Evolutionary conservation across 2,888 invertebrate species (phyloP).

Genomic region (Tridacna crocea): DNA sequence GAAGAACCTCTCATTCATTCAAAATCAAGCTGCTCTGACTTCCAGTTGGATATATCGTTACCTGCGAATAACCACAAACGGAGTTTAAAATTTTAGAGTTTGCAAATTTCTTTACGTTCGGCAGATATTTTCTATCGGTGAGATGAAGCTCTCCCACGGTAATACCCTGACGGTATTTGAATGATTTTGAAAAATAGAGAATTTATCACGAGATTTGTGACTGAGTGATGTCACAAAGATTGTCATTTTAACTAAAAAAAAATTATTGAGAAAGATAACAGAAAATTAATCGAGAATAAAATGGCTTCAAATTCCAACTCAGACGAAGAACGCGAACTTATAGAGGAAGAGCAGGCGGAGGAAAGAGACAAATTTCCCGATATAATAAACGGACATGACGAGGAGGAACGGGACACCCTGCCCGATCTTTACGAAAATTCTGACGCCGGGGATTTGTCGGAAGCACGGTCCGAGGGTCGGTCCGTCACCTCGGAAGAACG

Average conservation of each 20-base stretch:
- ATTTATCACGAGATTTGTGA: neutral
- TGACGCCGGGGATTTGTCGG: conserved; percentile 53
- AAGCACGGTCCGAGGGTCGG: conserved; percentile 54
- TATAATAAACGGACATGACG: conserved; percentile 30
- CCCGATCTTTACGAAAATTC: conserved; percentile 56
- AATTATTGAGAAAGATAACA: neutral
- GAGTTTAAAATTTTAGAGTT: neutral
- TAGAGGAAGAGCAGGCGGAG: conserved; percentile 24
- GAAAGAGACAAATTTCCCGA: conserved; percentile 30
- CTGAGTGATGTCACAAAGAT: neutral
- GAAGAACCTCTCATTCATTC: conserved; percentile 52
- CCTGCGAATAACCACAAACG: neutral
- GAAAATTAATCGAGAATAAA: conserved; percentile 8
- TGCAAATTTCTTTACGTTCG: no score
- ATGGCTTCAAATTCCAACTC: conserved; percentile 31
- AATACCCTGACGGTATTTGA: neutral
- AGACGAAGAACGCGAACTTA: conserved; percentile 28
- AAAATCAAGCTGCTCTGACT: neutral
- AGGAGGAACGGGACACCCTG: conserved; percentile 53
- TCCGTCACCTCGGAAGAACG: conserved; percentile 62
- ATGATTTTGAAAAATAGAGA: neutral
- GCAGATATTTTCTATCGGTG: neutral
- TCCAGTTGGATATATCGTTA: no score
- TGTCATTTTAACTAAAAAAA: neutral
- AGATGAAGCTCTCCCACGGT: neutral